A percentile compares a stretch with the other conserved stretches of the same genome.
Conservation (phyloP, 1,140 invertebrate genomes). For the Ridgeia piscesae region DNA sequence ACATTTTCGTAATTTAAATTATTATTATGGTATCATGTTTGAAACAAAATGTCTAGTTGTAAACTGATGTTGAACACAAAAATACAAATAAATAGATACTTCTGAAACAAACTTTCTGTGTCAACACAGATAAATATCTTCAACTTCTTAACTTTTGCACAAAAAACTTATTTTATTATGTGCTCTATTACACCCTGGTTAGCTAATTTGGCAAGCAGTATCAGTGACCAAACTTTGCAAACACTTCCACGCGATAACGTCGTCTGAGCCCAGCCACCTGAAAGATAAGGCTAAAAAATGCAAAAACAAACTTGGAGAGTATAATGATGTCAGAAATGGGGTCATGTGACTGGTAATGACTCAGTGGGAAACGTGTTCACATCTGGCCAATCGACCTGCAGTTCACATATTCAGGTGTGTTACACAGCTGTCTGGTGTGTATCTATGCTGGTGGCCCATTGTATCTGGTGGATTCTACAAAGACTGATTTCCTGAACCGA, state of each 20-base stretch:
- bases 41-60: neutral
- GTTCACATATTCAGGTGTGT: neutral
- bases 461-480: neutral
- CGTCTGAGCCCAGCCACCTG: neutral
- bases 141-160: neutral
- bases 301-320: neutral
- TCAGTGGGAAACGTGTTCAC: neutral
- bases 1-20: neutral
- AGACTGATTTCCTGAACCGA: neutral
- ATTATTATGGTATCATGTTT: neutral
- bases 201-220: neutral
- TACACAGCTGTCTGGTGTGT: neutral
- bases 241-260: neutral
- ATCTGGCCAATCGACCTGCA: neutral
- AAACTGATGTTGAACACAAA: neutral
- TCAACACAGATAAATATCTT: neutral
- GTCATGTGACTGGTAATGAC: neutral
- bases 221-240: neutral
- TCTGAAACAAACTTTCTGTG: neutral
- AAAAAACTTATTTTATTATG: neutral
- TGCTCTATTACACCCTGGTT: neutral
- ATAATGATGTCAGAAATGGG: neutral
- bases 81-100: neutral
- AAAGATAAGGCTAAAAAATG: neutral
- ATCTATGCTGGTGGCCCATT: neutral